Percentiles rank a stretch among this genome's conserved stretches.
These are phyloP conservation scores for Xiphophorus couchianus DNA, from an alignment of 2,113 vertebrate genomes.

Conservation along the genomic window DNA sequence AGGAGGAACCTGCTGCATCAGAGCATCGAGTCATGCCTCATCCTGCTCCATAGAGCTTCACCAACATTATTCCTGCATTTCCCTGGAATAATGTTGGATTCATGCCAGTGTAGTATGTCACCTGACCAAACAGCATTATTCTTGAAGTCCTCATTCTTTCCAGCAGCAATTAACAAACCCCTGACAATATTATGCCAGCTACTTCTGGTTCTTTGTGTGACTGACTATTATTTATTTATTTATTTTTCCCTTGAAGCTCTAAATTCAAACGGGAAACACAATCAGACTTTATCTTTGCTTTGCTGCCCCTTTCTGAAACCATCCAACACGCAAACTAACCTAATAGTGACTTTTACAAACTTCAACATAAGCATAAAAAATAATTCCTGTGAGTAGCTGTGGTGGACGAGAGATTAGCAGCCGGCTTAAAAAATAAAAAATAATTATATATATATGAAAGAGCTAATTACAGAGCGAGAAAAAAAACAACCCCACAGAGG, in stretches of 20 bases:
- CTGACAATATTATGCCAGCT: no score
- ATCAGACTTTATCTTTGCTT: background rate
- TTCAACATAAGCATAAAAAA: background rate
- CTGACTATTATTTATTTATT: no score
- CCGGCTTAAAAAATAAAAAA: background rate
- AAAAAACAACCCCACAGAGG: background rate
- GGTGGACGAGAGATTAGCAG: no score
- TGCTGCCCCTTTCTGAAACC: background rate
- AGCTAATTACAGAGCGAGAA: background rate
- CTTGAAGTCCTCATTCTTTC: no score
- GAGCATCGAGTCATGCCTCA: no score
- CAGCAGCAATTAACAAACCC: no score
- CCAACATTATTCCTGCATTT: background rate
- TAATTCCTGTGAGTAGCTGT: background rate
- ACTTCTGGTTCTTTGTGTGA: no score
- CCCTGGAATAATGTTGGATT: background rate
- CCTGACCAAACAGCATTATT: background rate
- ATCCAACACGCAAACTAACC: background rate
- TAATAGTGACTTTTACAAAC: background rate
- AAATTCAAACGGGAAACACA: background rate
- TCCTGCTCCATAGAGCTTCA: no score
- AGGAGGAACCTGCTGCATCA: background rate
- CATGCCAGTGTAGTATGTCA: background rate
- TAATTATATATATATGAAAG: background rate
- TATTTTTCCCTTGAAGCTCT: background rate